Percentiles rank a stretch among this genome's conserved stretches.
phyloP scores from a whole-genome alignment of 2,113 vertebrate genomes.

The Actinemys pallida region DNA sequence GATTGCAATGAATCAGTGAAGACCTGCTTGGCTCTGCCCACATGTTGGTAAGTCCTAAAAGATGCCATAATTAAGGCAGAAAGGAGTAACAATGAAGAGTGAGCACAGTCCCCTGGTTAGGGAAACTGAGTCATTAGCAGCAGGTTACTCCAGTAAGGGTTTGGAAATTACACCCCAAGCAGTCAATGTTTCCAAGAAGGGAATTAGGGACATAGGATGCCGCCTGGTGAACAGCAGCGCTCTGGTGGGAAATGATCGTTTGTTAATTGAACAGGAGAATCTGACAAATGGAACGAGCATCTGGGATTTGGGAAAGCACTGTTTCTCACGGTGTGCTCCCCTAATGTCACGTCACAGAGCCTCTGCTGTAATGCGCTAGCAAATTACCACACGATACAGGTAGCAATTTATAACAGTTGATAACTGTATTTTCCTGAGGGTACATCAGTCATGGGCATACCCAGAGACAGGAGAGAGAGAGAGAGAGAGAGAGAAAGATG shows the following conservation, averaged over 20 bases:
- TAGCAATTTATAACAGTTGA: constrained; percentile 46
- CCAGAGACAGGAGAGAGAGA: neutral
- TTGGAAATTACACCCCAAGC: rapidly evolving
- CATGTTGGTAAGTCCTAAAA: rapidly evolving
- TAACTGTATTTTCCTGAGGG: constrained; percentile 13
- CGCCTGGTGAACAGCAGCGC: rapidly evolving
- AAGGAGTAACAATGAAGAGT: neutral
- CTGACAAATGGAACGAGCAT: constrained; percentile 24
- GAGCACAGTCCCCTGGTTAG: neutral
- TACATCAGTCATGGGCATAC: neutral
- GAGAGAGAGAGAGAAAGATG: neutral
- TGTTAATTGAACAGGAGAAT: constrained; percentile 36
- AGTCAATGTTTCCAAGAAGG: rapidly evolving
- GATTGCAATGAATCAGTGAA: neutral
- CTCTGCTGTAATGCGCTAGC: constrained; percentile 51
- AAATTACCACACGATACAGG: constrained; percentile 53
- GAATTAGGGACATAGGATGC: neutral
- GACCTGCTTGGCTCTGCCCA: neutral
- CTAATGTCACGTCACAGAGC: neutral
- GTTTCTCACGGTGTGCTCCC: constrained; percentile 33
- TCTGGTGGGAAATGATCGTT: neutral
- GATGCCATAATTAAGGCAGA: neutral
- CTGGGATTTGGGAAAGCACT: constrained; percentile 16
- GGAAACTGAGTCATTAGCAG: rapidly evolving
- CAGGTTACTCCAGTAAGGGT: rapidly evolving